phyloP scores from a whole-genome alignment of 2,797 vertebrate species.

The Pampus argenteus region DNA sequence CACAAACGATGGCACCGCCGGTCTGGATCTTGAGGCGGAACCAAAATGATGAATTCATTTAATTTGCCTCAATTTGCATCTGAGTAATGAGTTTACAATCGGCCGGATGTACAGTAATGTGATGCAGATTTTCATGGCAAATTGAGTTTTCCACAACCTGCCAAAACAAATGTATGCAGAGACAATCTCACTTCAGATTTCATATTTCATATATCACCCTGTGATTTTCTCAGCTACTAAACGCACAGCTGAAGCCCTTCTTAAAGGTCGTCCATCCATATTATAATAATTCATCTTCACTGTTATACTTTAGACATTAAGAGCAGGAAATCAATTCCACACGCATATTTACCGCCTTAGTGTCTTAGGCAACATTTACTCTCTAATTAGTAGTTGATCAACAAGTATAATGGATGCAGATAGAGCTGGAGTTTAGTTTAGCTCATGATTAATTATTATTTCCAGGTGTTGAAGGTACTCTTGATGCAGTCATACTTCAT shows the following conservation, averaged over 20 bases:
- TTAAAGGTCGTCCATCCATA: slow-evolving; percentile 70
- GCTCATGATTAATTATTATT: slow-evolving; percentile 10
- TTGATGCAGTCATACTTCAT: slow-evolving; percentile 11
- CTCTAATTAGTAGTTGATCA: slow-evolving; percentile 73
- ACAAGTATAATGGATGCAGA: slow-evolving; percentile 61
- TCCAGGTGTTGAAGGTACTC: slow-evolving; percentile 30
- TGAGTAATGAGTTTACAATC: slow-evolving; percentile 44
- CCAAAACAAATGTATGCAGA: slow-evolving; percentile 8
- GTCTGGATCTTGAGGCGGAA: slow-evolving; percentile 12
- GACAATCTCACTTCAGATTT: slow-evolving; percentile 20
- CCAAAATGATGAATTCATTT: slow-evolving; percentile 39
- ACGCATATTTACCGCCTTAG: slow-evolving; percentile 53
- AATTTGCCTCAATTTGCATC: slow-evolving; percentile 38
- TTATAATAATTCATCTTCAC: slow-evolving; percentile 74
- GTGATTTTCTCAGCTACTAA: slow-evolving; percentile 50
- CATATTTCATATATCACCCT: slow-evolving; percentile 38
- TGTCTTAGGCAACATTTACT: slow-evolving; percentile 63
- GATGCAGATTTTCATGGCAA: slow-evolving; percentile 38
- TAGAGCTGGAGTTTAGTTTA: slow-evolving; percentile 15
- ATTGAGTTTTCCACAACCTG: slow-evolving; percentile 50
- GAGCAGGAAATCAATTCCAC: slow-evolving; percentile 72
- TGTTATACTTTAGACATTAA: slow-evolving; percentile 64
- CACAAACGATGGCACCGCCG: slow-evolving; percentile 15
- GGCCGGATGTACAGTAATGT: slow-evolving; percentile 27
- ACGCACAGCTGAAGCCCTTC: slow-evolving; percentile 60